These are phyloP conservation scores for Bilobella aurantiaca DNA, from an alignment of 1,140 invertebrate genomes.

Conservation along the genomic window DNA sequence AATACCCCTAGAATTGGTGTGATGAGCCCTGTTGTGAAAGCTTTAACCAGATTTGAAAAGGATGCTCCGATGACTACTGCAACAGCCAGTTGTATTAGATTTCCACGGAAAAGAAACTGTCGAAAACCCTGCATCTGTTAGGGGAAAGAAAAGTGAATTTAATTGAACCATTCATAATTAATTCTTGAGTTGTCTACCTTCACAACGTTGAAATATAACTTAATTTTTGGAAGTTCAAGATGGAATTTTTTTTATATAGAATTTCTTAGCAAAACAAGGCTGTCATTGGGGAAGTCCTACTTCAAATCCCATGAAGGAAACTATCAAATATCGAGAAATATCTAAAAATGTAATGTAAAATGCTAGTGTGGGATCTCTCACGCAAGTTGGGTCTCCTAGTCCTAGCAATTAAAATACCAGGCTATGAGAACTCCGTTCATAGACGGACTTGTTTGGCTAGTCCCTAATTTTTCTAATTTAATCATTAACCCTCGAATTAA, in stretches of 20 bases:
- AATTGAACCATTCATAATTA: background rate
- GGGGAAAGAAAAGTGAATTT: background rate
- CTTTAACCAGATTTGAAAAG: background rate
- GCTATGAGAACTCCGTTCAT: no score
- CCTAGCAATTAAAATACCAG: no score
- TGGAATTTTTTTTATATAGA: background rate
- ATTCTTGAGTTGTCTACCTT: background rate
- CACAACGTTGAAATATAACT: background rate
- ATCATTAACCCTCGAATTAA: no score
- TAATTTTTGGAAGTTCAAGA: background rate
- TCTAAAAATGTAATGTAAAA: no score
- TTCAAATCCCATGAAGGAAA: no score
- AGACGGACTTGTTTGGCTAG: no score
- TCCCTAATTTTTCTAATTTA: no score
- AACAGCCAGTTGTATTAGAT: constrained; percentile 11
- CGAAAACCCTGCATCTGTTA: constrained; percentile 6
- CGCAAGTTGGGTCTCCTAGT: no score
- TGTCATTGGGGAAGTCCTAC: no score
- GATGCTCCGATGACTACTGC: constrained; percentile 8
- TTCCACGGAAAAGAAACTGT: constrained; percentile 13
- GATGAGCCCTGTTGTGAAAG: constrained; percentile 9
- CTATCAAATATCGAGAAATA: no score
- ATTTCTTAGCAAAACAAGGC: no score
- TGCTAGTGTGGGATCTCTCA: no score
- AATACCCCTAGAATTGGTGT: constrained; percentile 13